Conservation (phyloP, 2,888 invertebrate genomes). For the Drosophila pegasa region DNA sequence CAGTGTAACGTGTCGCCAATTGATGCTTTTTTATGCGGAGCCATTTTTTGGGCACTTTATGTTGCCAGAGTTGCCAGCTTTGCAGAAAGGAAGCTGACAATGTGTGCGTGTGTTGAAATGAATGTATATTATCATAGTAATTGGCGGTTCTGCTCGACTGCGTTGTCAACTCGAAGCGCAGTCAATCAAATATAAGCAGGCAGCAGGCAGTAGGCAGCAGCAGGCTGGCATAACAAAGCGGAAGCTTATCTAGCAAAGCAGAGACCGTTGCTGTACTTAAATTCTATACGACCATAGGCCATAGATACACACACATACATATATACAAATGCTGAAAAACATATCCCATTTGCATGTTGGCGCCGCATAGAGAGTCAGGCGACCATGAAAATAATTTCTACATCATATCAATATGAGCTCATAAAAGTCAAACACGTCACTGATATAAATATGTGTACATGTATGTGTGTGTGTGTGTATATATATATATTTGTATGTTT, state of each 20-base stretch:
- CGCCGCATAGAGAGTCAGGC: conserved; percentile 59
- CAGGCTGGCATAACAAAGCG: conserved; percentile 61
- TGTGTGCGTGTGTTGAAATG: conserved; percentile 40
- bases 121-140: conserved; percentile 59
- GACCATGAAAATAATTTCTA: conserved; percentile 77
- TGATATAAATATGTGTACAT: conserved; percentile 18
- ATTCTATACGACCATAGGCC: conserved; percentile 24
- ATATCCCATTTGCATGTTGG: conserved; percentile 59
- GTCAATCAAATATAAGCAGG: conserved; percentile 77
- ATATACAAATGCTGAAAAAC: not conserved
- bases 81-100: conserved; percentile 58
- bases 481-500: conserved; percentile 14
- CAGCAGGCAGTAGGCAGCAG: conserved; percentile 40
- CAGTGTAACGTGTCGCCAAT: conserved; percentile 74
- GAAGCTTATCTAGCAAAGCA: conserved; percentile 67
- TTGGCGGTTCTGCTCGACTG: conserved; percentile 57
- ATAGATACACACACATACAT: not conserved
- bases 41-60: conserved; percentile 30
- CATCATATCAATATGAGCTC: conserved; percentile 60
- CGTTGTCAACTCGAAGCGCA: conserved; percentile 53
- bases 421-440: conserved; percentile 76
- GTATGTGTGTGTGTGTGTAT: conserved; percentile 12
- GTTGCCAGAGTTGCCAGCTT: conserved; percentile 22
- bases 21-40: conserved; percentile 39
- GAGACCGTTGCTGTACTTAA: conserved; percentile 37